Evolutionary conservation across 2,113 vertebrate genomes (phyloP).

Genomic region (Patagioenas fasciata): DNA sequence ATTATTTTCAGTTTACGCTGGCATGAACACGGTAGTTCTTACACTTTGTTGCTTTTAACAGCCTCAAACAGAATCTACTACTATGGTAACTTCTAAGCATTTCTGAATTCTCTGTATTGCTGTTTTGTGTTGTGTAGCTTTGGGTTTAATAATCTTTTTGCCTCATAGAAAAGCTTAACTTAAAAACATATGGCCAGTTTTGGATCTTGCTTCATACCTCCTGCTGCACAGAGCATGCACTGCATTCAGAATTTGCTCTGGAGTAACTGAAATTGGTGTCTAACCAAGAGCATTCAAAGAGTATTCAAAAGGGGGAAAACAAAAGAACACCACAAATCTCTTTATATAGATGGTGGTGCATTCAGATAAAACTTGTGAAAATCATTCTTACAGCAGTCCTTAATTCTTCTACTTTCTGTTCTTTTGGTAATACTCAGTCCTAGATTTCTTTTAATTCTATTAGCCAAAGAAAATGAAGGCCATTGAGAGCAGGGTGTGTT

Average conservation of each 20-base stretch:
- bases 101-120: not conserved
- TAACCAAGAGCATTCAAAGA: not conserved
- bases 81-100: not conserved
- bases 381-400: not conserved
- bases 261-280: not conserved
- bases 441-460: not conserved
- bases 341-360: not conserved
- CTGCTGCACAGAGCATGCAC: not conserved
- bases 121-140: not conserved
- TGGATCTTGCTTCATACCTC: not conserved
- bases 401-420: not conserved
- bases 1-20: constrained; percentile 7
- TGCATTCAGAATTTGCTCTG: not conserved
- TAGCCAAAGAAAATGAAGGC: not conserved
- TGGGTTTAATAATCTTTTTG: not conserved
- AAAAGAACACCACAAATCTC: not conserved
- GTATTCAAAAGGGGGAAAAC: not conserved
- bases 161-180: not conserved
- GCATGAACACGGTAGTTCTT: not conserved
- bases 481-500: not conserved
- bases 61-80: not conserved
- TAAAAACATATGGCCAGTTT: not conserved
- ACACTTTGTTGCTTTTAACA: not conserved
- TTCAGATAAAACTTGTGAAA: not conserved
- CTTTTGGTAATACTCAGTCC: not conserved